Evolutionary conservation across 1,140 invertebrate species (phyloP).

Genomic region (Drosophila nebulosa): DNA sequence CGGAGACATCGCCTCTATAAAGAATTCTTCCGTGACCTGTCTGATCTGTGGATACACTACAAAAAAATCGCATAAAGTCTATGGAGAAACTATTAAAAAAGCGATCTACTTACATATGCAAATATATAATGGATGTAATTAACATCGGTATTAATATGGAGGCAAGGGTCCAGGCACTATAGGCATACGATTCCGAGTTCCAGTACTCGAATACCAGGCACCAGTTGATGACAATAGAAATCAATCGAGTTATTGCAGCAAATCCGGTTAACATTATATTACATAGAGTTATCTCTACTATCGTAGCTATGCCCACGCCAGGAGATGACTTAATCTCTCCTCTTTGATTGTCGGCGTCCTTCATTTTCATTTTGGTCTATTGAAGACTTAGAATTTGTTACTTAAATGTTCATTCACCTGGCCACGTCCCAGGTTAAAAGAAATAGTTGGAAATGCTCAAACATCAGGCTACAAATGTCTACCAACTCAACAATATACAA

Average conservation of each 20-base stretch:
- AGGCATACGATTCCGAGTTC: constrained; percentile 19
- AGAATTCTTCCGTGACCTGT: constrained; percentile 17
- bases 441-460: no score
- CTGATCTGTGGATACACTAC: constrained; percentile 10
- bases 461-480: not conserved
- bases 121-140: constrained; percentile 52
- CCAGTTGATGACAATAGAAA: constrained; percentile 56
- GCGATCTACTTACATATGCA: constrained; percentile 42
- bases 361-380: constrained; percentile 7
- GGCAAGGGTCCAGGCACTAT: constrained; percentile 49
- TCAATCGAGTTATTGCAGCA: constrained; percentile 36
- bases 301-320: not conserved
- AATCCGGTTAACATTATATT: constrained; percentile 29
- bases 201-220: constrained; percentile 46
- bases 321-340: not conserved
- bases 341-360: not conserved
- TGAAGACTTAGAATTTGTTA: not conserved
- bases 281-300: constrained; percentile 26
- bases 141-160: constrained; percentile 51
- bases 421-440: no score
- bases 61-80: not conserved
- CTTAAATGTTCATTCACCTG: not conserved
- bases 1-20: constrained; percentile 14
- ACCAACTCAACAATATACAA: not conserved
- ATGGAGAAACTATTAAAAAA: not conserved